These are phyloP conservation scores for Melinaea marsaeus DNA, from an alignment of 2,888 invertebrate species.

Conservation along the genomic window DNA sequence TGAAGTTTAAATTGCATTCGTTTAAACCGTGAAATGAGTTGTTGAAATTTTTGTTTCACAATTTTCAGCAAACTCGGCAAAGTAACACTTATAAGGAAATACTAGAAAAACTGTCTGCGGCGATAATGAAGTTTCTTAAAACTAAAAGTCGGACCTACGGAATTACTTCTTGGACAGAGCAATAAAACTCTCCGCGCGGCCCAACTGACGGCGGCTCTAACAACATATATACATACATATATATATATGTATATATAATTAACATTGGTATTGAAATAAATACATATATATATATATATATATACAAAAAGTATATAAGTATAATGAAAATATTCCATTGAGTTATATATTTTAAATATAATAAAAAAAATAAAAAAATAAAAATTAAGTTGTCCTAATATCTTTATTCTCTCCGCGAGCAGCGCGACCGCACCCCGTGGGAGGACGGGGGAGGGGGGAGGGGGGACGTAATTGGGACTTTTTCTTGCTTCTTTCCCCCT, in stretches of 20 bases:
- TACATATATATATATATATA: no score
- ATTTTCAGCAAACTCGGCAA: constrained; percentile 35
- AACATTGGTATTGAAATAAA: no score
- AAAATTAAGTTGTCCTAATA: no score
- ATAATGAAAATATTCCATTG: no score
- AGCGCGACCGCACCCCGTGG: constrained; percentile 32
- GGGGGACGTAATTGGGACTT: constrained; percentile 72
- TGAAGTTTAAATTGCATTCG: constrained; percentile 3
- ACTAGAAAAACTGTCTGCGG: constrained; percentile 61
- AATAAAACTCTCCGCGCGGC: constrained; percentile 65
- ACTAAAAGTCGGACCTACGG: constrained; percentile 70
- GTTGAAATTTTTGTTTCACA: constrained; percentile 30
- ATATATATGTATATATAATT: background rate
- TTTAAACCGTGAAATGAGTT: constrained; percentile 3
- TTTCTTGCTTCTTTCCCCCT: constrained; percentile 54
- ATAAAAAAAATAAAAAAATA: no score
- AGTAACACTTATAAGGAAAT: constrained; percentile 47
- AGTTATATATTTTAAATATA: no score
- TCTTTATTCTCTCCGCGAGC: constrained; percentile 19
- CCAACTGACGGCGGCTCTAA: constrained; percentile 37
- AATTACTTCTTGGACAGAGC: constrained; percentile 76
- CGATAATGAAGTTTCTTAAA: constrained; percentile 71
- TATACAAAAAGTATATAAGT: no score
- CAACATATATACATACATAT: background rate
- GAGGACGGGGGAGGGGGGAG: constrained; percentile 36